Evolutionary conservation across 2,113 vertebrate species (phyloP), one percentile per base, ranked within the genome.

Genomic region (Chascanopsetta lugubris): DNA sequence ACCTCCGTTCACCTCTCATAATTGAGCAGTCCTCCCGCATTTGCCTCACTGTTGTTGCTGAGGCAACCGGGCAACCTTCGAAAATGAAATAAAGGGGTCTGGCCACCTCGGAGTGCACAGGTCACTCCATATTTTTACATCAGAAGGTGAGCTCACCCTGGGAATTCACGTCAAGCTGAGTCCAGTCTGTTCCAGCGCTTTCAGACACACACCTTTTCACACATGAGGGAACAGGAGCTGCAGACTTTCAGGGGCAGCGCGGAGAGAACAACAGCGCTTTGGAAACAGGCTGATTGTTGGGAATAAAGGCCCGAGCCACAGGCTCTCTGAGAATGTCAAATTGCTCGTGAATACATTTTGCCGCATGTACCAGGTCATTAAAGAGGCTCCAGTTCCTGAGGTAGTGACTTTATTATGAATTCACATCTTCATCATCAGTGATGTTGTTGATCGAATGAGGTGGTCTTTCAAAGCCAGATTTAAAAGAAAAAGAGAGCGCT

Each of bases 1-100:
- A 90, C 86, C 87, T 70, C 20, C 64, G 79, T 78, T 89, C 84
- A 79, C 79, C 90, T 81, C 80, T 84, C 80, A 87, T 93, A 92
- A 92, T 87, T 83, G 75, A 87, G 81, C 83, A 88, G 83, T 89
- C 88, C 64, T 56, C 77, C 70, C 56, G 80, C 70, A 85, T 93
- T 90, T 90, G 61, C 72, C 67, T 93, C 91, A 88, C 53, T 73
- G 70, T 45, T 86, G 88, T 83, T 85, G 75, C 83, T 71, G 58
- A 79, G 89, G 87, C 81, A 90, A 92, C 90, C 17, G 69, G 65
- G 66, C 80, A 68, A 80, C 62, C 84, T 80, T 38, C 42, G 69
- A 76, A 79, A 73, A 83, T 85, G 72, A 83, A 80, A 71, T 80
- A 82, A 77, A 80, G 64, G 63, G 66, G 68, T 66, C 70, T 79